Conservation (phyloP, 1,140 invertebrate genomes). For the Saxidomus purpurata region DNA sequence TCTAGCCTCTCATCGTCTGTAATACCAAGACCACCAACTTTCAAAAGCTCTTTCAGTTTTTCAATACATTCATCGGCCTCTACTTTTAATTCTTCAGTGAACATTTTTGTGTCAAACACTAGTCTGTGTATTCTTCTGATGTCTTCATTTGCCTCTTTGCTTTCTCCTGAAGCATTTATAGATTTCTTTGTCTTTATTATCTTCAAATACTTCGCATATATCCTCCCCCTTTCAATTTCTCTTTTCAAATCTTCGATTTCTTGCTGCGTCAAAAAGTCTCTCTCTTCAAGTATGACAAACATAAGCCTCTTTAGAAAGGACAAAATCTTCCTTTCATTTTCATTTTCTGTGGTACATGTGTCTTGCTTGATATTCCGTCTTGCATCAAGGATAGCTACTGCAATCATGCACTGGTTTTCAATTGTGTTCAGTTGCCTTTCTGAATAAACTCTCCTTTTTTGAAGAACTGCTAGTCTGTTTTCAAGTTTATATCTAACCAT, state of each 20-base stretch:
- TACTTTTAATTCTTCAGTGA: conserved; percentile 21
- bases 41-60: conserved; percentile 65
- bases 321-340: not conserved
- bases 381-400: not conserved
- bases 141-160: not conserved
- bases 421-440: not conserved
- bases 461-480: not conserved
- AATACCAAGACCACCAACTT: conserved; percentile 84
- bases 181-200: not conserved
- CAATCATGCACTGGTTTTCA: conserved; percentile 1
- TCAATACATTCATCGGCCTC: conserved; percentile 31
- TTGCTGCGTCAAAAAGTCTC: conserved; percentile 12
- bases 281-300: not conserved
- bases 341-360: not conserved
- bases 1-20: conserved; percentile 88
- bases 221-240: not conserved
- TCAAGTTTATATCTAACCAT: too few species aligned
- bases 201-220: not conserved
- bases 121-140: not conserved
- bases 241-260: conserved; percentile 14
- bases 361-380: not conserved
- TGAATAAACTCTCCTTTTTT: not conserved
- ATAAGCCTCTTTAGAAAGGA: not conserved
- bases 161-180: not conserved
- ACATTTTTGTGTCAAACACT: not conserved